These are phyloP conservation scores for Nematolebias whitei DNA, from an alignment of 2,113 vertebrate genomes.

Conservation along the genomic window DNA sequence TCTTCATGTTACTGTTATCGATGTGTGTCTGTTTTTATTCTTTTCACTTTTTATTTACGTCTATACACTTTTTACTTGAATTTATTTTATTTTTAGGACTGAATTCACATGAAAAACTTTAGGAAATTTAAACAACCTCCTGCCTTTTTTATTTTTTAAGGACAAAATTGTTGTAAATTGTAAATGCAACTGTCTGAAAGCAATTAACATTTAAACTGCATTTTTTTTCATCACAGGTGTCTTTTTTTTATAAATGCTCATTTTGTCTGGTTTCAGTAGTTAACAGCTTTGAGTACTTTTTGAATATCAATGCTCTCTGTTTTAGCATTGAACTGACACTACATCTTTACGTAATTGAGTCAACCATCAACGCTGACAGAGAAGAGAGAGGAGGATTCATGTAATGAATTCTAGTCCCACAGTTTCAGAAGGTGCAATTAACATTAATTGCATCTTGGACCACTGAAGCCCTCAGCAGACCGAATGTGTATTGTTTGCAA, in stretches of 20 bases:
- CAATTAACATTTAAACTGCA: conserved; percentile 9
- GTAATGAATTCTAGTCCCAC: conserved; percentile 62
- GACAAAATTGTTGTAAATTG: neutral
- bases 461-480: conserved; percentile 50
- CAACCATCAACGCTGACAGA: conserved; percentile 44
- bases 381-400: conserved; percentile 48
- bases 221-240: conserved; percentile 27
- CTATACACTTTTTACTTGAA: neutral
- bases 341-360: conserved; percentile 38
- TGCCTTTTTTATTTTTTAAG: conserved; percentile 21
- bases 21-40: neutral
- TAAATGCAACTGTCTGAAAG: neutral
- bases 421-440: conserved; percentile 69
- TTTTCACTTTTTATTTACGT: neutral
- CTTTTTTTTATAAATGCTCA: conserved; percentile 6
- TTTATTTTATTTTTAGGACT: neutral
- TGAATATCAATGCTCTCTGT: conserved; percentile 9
- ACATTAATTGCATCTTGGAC: conserved; percentile 67
- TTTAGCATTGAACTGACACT: conserved; percentile 51
- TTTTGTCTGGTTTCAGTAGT: conserved; percentile 7
- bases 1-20: neutral
- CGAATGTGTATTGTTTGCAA: conserved; percentile 58
- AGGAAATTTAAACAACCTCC: conserved; percentile 21
- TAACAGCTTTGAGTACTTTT: conserved; percentile 20
- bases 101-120: neutral